Conservation (phyloP, 2,888 invertebrate genomes). For the Mimumesa dahlbomi region DNA sequence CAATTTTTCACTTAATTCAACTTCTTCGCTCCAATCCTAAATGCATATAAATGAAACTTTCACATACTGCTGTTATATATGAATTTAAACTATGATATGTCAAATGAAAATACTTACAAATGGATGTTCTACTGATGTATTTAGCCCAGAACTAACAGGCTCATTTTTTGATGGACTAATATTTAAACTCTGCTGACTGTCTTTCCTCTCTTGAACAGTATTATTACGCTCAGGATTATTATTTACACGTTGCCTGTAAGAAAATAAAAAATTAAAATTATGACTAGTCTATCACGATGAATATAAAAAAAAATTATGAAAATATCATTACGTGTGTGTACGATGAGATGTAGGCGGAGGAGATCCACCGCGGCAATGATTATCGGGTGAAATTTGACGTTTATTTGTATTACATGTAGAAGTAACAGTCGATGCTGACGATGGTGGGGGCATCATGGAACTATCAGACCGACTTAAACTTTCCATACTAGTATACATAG, state of each 20-base stretch:
- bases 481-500: conserved; percentile 78
- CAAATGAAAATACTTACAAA: conserved; percentile 51
- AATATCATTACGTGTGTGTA: conserved; percentile 66
- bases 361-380: conserved; percentile 60
- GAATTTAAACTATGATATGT: too few relatives aligned
- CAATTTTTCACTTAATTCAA: conserved; percentile 81
- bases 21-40: conserved; percentile 85
- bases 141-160: conserved; percentile 56
- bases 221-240: conserved; percentile 63
- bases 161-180: conserved; percentile 68
- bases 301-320: conserved; percentile 5
- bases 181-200: conserved; percentile 59
- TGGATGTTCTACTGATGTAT: conserved; percentile 37
- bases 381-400: conserved; percentile 63
- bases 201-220: conserved; percentile 59
- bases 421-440: conserved; percentile 69
- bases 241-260: conserved; percentile 67
- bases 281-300: background rate
- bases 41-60: conserved; percentile 6
- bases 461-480: conserved; percentile 74
- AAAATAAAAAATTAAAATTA: conserved; percentile 15
- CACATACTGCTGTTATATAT: too few relatives aligned
- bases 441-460: conserved; percentile 70
- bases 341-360: conserved; percentile 65
- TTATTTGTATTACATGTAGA: conserved; percentile 66